Evolutionary conservation across 1,140 invertebrate species (phyloP), one percentile per base, ranked within the genome.

Genomic region (Reticulitermes speratus): DNA sequence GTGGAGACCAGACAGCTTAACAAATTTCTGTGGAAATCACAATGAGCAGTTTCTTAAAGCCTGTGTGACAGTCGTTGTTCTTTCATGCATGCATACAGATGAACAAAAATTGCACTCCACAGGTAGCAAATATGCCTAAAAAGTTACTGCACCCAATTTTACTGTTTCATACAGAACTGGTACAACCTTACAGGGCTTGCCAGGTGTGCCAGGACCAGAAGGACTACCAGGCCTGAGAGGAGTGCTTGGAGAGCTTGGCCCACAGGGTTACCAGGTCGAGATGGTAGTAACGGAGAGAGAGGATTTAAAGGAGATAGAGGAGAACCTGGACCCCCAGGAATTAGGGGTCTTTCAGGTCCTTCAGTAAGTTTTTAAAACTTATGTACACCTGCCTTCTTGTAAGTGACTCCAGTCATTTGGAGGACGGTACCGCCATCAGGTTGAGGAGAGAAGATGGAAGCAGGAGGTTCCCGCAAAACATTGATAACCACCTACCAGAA

Each of bases 211-310:
- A 7, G 87, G 87, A 19, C 48, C 59, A 3, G 90, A 90, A 14
- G 91, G 91, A 45, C 87, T 90, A 23, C 88, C 90, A 55, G 92
- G 91, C 83, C 89, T 69, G 44, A 88, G 88, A 23, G 90, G 90
- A 9, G 87, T 87, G 0, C 87, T 88, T 30, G 91, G 91, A 86
- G 88, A 90, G 82, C 88, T 88, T 30, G 88, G 88, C 44, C 82
- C 23, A n/a, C 83, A 69, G 88, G 87, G 59, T 59, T 69, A 19
- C 83, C 84, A n/a, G 88, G 88, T 38, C 65, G 75, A 52, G 82
- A 87, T 38, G 87, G 89, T 2, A 88, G 83, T 44, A 87, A 87
- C 55, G 88, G 89, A 81, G 84, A 87, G 83, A 14, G 87, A 87
- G 86, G 88, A 87, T 23, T 82, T 1, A 88, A 88, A 82, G 89